Evolutionary conservation across 2,797 vertebrate genomes (phyloP), one percentile per base, ranked within the genome.

Genomic region (Selene dorsalis): DNA sequence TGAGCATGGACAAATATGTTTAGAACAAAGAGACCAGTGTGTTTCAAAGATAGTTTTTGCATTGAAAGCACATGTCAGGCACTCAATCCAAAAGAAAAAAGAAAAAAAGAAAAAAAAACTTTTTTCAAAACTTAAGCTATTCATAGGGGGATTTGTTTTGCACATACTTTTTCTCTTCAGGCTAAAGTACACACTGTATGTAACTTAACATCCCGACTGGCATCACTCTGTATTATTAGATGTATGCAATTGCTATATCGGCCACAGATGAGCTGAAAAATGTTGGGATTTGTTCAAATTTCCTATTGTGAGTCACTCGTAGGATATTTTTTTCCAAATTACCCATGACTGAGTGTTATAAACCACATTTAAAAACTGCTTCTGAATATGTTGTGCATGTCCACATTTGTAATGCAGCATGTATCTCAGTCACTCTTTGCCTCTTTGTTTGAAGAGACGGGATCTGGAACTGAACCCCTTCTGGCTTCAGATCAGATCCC

Each of bases 31-130:
- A 76, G 41, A 52, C 53, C 52, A 64, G 18, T 87, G 79, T 82
- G 68, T 78, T 89, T 84, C 65, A 76, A 73, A 80, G 84, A 79
- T 61, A 67, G 38, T 4, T 59, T 59, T 82, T 65, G 63, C 73
- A 90, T 73, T 91, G 60, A 80, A 88, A 91, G 79, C 78, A 92
- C 53, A 87, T 89, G 87, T 89, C 41, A 41, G 52, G 47, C 20
- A 68, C n/a, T 47, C 57, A 67, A 64, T 73, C 70, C 41, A 70
- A 53, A 73, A 24, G 22, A 17, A 24, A 53, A 59, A 62, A n/a
- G n/a, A n/a, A n/a, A 69, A 4, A 2, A 24, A 17, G 24, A 53
- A 60, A 62, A 69, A 4, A 2, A 20, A 3, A 11, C 0, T 16
- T 32, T 60, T n/a, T 32, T 20, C 3, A 35, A 55, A 38, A 64